Conservation (phyloP, 1,140 invertebrate genomes). For the Heliconius congener region DNA sequence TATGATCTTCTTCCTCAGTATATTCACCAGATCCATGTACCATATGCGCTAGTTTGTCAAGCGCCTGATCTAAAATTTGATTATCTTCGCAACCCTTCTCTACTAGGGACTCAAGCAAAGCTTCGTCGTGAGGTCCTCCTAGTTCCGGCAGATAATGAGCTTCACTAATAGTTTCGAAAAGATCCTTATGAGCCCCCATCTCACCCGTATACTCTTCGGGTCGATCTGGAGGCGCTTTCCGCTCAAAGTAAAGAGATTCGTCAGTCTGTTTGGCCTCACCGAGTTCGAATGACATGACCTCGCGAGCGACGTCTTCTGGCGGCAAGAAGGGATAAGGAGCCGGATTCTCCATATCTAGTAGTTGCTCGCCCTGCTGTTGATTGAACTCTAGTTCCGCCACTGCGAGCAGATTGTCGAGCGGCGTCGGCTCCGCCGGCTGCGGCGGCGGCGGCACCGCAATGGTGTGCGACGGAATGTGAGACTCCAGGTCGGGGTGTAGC, state of each 20-base stretch:
- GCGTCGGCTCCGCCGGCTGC: conserved; percentile 58
- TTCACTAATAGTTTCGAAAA: conserved; percentile 79
- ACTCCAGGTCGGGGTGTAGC: conserved; percentile 81
- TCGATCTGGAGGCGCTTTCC: conserved; percentile 56
- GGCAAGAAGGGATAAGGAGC: conserved; percentile 65
- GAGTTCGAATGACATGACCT: conserved; percentile 75
- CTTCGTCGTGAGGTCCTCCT: conserved; percentile 82
- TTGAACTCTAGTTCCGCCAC: conserved; percentile 83
- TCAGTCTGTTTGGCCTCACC: conserved; percentile 62
- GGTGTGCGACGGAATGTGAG: conserved; percentile 82
- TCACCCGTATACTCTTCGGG: conserved; percentile 62
- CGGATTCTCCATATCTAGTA: conserved; percentile 80
- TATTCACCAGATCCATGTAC: conserved; percentile 78
- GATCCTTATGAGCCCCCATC: conserved; percentile 71
- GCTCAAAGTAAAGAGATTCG: conserved; percentile 65
- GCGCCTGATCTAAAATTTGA: conserved; percentile 76
- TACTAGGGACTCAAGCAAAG: conserved; percentile 82
- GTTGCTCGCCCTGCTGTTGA: conserved; percentile 65
- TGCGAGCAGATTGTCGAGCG: conserved; percentile 82
- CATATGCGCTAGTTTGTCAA: conserved; percentile 74
- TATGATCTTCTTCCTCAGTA: conserved; percentile 83
- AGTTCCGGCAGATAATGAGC: conserved; percentile 78
- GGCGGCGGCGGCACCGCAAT: conserved; percentile 77
- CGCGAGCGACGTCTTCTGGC: conserved; percentile 67
- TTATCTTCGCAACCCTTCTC: conserved; percentile 84